These are phyloP conservation scores for Euplexia lucipara DNA, from an alignment of 2,888 invertebrate species.

Conservation along the genomic window DNA sequence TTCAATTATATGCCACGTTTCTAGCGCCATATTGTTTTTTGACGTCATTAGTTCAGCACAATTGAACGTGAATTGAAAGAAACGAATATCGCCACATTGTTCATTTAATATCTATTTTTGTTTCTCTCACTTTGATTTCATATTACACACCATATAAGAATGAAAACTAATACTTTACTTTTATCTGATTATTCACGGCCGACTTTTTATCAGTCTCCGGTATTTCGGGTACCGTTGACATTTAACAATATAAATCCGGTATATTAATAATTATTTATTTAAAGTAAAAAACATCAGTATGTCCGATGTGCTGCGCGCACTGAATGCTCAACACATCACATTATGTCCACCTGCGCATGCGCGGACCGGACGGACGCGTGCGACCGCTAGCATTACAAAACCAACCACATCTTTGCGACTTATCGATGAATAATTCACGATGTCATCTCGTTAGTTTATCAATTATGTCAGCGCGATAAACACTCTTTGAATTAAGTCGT, in stretches of 20 bases:
- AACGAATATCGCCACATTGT: constrained; percentile 51
- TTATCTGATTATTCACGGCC: constrained; percentile 35
- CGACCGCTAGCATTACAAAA: constrained; percentile 66
- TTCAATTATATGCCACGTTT: constrained; percentile 78
- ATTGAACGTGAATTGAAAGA: constrained; percentile 63
- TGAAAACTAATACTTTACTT: constrained; percentile 45
- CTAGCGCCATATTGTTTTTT: constrained; percentile 80
- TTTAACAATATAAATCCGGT: constrained; percentile 63
- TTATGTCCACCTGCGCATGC: constrained; percentile 64
- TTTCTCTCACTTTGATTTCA: constrained; percentile 36
- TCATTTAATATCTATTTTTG: constrained; percentile 42
- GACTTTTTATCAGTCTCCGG: constrained; percentile 27
- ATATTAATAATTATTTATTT: constrained; percentile 63
- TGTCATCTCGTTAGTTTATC: constrained; percentile 64
- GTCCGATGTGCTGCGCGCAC: constrained; percentile 59
- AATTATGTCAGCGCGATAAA: constrained; percentile 60
- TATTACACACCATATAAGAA: constrained; percentile 45
- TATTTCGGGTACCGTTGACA: constrained; percentile 59
- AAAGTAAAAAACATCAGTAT: constrained; percentile 68
- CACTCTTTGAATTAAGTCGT: constrained; percentile 38
- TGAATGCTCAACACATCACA: constrained; percentile 64
- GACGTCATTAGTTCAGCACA: constrained; percentile 71
- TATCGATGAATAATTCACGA: constrained; percentile 70
- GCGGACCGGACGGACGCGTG: constrained; percentile 74
- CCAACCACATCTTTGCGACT: constrained; percentile 60